A percentile compares a stretch with the other conserved stretches of the same genome.
Conservation (phyloP, 2,888 invertebrate genomes). For the Temnothorax ravouxi region DNA sequence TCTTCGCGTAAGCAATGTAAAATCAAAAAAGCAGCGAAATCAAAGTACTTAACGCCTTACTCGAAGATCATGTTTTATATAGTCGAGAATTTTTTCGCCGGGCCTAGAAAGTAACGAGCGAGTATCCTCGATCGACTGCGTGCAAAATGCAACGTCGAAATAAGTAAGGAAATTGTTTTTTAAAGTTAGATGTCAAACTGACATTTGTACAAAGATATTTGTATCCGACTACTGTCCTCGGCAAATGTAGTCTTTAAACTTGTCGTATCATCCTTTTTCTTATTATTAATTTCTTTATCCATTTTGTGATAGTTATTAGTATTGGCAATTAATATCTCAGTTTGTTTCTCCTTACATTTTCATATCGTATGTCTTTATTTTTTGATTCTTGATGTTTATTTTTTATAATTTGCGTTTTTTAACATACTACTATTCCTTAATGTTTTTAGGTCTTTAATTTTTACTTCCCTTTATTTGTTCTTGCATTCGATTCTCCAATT, state of each 20-base stretch:
- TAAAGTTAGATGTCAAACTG: not conserved
- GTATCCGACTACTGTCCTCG: not conserved
- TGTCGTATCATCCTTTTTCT: not conserved
- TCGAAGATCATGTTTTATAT: slow-evolving; percentile 28
- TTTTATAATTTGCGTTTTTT: not conserved
- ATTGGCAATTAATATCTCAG: not conserved
- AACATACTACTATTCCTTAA: not conserved
- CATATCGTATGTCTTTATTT: not conserved
- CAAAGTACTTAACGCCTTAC: slow-evolving; percentile 40
- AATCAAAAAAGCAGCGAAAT: slow-evolving; percentile 18
- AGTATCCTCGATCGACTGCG: not conserved
- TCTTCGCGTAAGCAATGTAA: not conserved
- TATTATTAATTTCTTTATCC: not conserved
- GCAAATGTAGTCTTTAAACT: not conserved
- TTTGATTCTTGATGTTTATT: not conserved
- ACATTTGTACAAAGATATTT: not conserved
- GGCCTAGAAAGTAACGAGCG: not conserved
- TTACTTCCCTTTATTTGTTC: not conserved
- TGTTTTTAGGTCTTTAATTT: not conserved
- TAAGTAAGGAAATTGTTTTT: not conserved
- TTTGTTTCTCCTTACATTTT: not conserved
- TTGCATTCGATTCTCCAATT: not conserved
- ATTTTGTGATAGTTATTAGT: not conserved
- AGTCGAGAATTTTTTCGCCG: not conserved
- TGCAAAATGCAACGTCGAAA: not conserved